Percentiles rank a stretch among this genome's conserved stretches.
Evolutionary conservation across 2,888 invertebrate species (phyloP).

Genomic region (Drosophila meridionalis): DNA sequence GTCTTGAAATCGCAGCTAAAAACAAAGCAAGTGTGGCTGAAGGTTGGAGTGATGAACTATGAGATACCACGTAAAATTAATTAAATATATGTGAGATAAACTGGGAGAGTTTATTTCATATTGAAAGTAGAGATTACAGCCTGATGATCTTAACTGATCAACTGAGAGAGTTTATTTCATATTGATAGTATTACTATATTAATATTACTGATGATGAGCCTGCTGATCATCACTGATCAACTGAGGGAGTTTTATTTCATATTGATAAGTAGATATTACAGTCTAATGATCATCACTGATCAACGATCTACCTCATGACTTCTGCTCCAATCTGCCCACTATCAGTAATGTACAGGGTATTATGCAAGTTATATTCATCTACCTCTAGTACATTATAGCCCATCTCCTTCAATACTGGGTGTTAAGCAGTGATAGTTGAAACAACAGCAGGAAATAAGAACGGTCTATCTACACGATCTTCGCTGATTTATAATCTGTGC

Average conservation of each 20-base stretch:
- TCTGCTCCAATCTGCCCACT: background rate
- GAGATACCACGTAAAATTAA: background rate
- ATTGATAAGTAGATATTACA: background rate
- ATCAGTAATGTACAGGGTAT: background rate
- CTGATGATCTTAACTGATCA: no score
- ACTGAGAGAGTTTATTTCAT: no score
- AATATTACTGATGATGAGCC: no score
- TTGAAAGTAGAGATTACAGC: background rate
- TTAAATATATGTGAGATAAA: background rate
- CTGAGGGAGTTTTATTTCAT: no score
- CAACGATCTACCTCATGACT: background rate
- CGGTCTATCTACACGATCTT: background rate
- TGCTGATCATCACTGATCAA: no score
- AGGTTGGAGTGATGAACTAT: background rate
- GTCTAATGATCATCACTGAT: background rate
- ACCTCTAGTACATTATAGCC: background rate
- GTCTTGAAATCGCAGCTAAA: conserved; percentile 39
- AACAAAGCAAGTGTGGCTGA: background rate
- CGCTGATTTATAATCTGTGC: background rate
- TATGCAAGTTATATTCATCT: background rate
- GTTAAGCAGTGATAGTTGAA: conserved; percentile 63
- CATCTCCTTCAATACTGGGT: background rate
- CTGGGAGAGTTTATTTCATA: background rate
- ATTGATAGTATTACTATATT: no score
- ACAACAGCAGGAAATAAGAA: conserved; percentile 8